Evolutionary conservation across 2,888 invertebrate genomes (phyloP), one percentile per base, ranked within the genome.

Genomic region (Callimorpha dominula): DNA sequence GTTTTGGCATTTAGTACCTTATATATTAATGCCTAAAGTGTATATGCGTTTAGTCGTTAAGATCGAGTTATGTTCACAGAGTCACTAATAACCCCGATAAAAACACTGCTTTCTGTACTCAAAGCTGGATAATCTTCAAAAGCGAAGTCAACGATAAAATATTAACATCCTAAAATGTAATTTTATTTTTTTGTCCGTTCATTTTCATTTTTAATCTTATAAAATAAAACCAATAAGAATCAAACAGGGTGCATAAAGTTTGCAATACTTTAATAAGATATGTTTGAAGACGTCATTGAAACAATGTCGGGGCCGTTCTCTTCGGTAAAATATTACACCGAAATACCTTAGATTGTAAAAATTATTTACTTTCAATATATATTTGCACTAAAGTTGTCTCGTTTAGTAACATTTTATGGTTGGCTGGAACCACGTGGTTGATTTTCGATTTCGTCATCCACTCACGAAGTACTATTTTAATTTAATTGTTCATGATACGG

Each of bases 391-490:
- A 60, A 60, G 14, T 60, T 31, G 14, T 7, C 31, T 60, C 14
- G 14, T 31, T 31, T 60, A 31, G 60, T 60, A 60, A 60, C 40
- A 43, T 62, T 65, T 65, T 65, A 52, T 46, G 40, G 54, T 71
- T 71, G 65, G 65, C 71, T 65, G 49, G 42, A 65, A 57, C 50
- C 57, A 57, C 65, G 65, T 57, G 54, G 49, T 64, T 31, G 6
- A 31, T 60, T 60, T 60, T 31, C 31, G 31, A 60, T 60, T 60
- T 60, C 60, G 31, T 60, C 60, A 60, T 60, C 60, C 31, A 31
- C 31, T 31, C 20, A 14, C 31, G 31, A 31, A 60, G 31, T 31
- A 60, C 4, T 60, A 11, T 31, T 5, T 4, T 60, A 31, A 60
- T 60, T 31, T 31, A 14, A 0, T 14, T 60, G 60, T 60, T 60